Evolutionary conservation across 2,888 invertebrate genomes (phyloP).

Genomic region (Gasteruption jaculator): DNA sequence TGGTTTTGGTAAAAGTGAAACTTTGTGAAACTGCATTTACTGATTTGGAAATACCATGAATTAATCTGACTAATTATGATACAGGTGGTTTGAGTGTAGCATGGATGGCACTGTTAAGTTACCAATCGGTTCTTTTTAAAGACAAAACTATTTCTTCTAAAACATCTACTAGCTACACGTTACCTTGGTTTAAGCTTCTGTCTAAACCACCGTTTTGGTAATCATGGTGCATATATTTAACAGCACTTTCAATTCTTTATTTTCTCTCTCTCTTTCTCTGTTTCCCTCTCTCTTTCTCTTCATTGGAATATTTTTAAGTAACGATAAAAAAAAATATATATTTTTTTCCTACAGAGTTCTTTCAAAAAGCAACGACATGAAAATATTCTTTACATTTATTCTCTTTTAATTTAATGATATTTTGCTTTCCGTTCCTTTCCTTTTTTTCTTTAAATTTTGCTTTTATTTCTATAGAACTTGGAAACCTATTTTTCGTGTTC

Average conservation of each 20-base stretch:
- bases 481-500: too few species aligned
- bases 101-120: slow-evolving; percentile 59
- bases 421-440: too few species aligned
- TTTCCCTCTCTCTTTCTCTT: too few species aligned
- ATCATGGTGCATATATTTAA: slow-evolving; percentile 28
- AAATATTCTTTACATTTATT: too few species aligned
- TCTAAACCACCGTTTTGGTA: slow-evolving; percentile 62
- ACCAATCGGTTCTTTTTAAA: slow-evolving; percentile 51
- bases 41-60: too few species aligned
- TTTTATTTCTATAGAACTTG: too few species aligned
- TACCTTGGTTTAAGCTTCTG: slow-evolving; percentile 62
- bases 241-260: too few species aligned
- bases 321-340: slow-evolving; percentile 1
- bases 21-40: slow-evolving; percentile 23
- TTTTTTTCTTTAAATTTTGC: too few species aligned
- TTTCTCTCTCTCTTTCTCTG: too few species aligned
- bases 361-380: too few species aligned
- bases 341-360: neutral
- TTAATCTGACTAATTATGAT: too few species aligned
- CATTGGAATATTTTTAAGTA: slow-evolving; percentile 7
- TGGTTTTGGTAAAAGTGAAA: slow-evolving; percentile 9
- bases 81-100: slow-evolving; percentile 56
- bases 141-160: slow-evolving; percentile 28
- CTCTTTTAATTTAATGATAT: slow-evolving; percentile 5
- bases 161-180: slow-evolving; percentile 31